These are phyloP conservation scores for Dermolepida albohirtum DNA, from an alignment of 2,888 invertebrate genomes.

Conservation along the genomic window DNA sequence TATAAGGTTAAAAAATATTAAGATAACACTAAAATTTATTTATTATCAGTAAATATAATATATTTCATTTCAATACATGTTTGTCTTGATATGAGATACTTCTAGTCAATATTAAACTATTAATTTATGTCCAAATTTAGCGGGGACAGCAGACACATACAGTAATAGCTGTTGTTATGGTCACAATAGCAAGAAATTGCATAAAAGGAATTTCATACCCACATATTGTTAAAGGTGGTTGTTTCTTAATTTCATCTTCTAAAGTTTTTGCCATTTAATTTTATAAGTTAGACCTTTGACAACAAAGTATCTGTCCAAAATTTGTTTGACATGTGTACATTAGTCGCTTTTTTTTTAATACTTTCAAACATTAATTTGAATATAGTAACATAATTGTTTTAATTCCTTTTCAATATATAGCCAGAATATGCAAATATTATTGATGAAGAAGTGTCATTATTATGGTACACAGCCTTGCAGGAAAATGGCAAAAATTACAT, in stretches of 20 bases:
- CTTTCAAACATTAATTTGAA: no score
- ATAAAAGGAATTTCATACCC: slow-evolving; percentile 24
- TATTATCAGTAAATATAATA: background rate
- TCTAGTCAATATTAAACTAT: background rate
- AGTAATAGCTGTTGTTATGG: slow-evolving; percentile 14
- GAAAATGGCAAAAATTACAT: slow-evolving; percentile 73
- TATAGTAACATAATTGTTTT: background rate
- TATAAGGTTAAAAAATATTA: slow-evolving; percentile 63
- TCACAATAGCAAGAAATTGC: slow-evolving; percentile 14
- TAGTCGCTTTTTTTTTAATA: no score
- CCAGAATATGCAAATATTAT: slow-evolving; percentile 47
- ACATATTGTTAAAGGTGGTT: slow-evolving; percentile 21
- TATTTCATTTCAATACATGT: background rate
- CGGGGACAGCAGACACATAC: slow-evolving; percentile 5
- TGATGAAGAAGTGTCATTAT: slow-evolving; percentile 72
- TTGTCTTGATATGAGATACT: background rate
- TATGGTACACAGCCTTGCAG: slow-evolving; percentile 88
- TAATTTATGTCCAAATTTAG: background rate
- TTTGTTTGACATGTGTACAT: no score
- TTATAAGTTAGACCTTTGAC: background rate
- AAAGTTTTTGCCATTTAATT: slow-evolving; percentile 24
- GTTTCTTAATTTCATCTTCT: slow-evolving; percentile 26
- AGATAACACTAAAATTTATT: background rate
- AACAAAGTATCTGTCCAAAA: no score
- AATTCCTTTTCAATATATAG: slow-evolving; percentile 45